phyloP scores from a whole-genome alignment of 2,888 invertebrate species.

The Baronia brevicornis region DNA sequence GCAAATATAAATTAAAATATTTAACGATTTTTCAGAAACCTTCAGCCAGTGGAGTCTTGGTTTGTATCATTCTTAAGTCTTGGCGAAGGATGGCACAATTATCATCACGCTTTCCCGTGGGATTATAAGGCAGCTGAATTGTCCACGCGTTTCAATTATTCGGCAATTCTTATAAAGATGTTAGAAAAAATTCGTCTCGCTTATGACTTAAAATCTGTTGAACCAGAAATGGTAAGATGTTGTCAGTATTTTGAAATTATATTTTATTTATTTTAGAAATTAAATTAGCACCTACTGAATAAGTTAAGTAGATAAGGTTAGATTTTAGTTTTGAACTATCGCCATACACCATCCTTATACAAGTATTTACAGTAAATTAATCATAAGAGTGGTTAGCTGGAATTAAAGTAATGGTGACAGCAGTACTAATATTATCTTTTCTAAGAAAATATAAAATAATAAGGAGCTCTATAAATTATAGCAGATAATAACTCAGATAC shows the following conservation, averaged over 20 bases:
- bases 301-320: too few relatives aligned
- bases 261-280: background rate
- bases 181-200: conserved; percentile 77
- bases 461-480: too few relatives aligned
- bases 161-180: conserved; percentile 78
- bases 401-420: too few relatives aligned
- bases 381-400: too few relatives aligned
- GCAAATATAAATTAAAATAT: too few relatives aligned
- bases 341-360: too few relatives aligned
- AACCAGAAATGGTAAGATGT: conserved; percentile 49
- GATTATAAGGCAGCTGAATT: conserved; percentile 94
- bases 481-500: too few relatives aligned
- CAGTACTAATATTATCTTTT: too few relatives aligned
- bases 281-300: too few relatives aligned
- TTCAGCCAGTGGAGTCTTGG: conserved; percentile 86
- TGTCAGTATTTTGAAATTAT: conserved; percentile 2
- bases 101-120: conserved; percentile 94
- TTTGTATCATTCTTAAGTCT: conserved; percentile 81
- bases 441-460: too few relatives aligned
- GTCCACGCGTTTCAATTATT: conserved; percentile 77
- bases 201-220: conserved; percentile 76
- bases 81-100: conserved; percentile 95
- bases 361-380: too few relatives aligned
- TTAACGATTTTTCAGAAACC: conserved; percentile 78
- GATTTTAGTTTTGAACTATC: too few relatives aligned